These are phyloP conservation scores for Andrena dorsata DNA, from an alignment of 2,888 invertebrate genomes.

Conservation along the genomic window DNA sequence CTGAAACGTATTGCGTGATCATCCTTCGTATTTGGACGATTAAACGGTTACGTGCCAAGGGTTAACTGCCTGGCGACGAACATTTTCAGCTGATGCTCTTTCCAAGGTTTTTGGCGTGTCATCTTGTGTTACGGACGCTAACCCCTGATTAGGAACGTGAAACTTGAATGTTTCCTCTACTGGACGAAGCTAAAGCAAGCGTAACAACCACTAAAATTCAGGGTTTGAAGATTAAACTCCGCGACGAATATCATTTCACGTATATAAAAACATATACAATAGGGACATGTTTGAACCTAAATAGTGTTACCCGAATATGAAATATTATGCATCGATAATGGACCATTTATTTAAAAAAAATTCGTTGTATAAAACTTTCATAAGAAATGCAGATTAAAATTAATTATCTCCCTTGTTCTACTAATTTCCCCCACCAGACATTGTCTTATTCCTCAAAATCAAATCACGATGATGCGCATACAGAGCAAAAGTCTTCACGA, in stretches of 20 bases:
- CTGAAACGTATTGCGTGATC: slow-evolving; percentile 27
- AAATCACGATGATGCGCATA: too few relatives aligned
- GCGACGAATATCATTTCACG: neutral
- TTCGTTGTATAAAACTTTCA: neutral
- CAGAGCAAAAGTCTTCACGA: too few relatives aligned
- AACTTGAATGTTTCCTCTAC: neutral
- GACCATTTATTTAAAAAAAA: neutral
- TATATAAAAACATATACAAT: neutral
- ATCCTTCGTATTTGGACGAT: slow-evolving; percentile 19
- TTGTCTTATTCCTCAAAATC: too few relatives aligned
- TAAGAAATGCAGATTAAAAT: too few relatives aligned
- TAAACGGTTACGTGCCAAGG: slow-evolving; percentile 24
- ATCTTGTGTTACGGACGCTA: slow-evolving; percentile 1
- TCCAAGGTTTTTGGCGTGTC: slow-evolving; percentile 15
- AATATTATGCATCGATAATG: neutral
- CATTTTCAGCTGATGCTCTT: slow-evolving; percentile 27
- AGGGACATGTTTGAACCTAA: neutral
- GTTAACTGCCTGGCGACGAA: slow-evolving; percentile 28
- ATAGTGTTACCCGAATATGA: neutral
- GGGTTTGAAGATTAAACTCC: neutral
- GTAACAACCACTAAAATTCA: neutral
- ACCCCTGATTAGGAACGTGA: slow-evolving; percentile 8
- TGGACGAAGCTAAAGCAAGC: neutral
- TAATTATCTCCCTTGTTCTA: too few relatives aligned
- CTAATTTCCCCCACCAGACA: too few relatives aligned